Evolutionary conservation across 2,797 vertebrate species (phyloP), one percentile per base, ranked within the genome.

Genomic region (Serranus cabrilla): DNA sequence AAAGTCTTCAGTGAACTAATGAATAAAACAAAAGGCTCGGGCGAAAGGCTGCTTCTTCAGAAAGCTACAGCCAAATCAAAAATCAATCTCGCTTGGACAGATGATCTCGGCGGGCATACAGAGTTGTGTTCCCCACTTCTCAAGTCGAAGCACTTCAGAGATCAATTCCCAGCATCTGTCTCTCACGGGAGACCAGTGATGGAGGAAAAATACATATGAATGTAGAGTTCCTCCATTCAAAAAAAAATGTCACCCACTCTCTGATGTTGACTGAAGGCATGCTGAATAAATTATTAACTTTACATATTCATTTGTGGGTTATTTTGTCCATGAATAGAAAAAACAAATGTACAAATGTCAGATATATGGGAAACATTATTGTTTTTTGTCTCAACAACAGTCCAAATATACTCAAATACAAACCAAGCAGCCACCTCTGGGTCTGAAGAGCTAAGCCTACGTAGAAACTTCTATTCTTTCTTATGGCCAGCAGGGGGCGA

Each of bases 1-100:
- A 80, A 74, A 73, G 77, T 73, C 76, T 57, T 46, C 43, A 85
- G 85, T 63, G 76, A 85, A 67, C 49, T 80, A 60, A 89, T 92
- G 82, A 89, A 92, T 92, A 87, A 91, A 89, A 89, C 86, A 87
- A 87, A 77, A 90, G 81, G 72, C 55, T 34, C 17, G 1, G 39
- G 9, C 47, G 2, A 18, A 52, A 47, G 57, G 81, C 71, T 7
- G 64, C 73, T 17, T 51, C 85, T 78, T 82, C 71, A 72, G 65
- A 85, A 73, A 81, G 73, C 72, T 74, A n/a, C 51, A 37, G 80
- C 46, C 40, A 79, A 85, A 89, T 89, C 62, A 85, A 84, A 82
- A 90, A 90, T 84, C 84, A 57, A 89, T 91, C 77, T 2, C 2
- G 23, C 65, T 43, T 2, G 47, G 65, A 75, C 58, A 62, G 78